phyloP scores from a whole-genome alignment of 2,797 vertebrate species.

The Acipenser oxyrinchus region DNA sequence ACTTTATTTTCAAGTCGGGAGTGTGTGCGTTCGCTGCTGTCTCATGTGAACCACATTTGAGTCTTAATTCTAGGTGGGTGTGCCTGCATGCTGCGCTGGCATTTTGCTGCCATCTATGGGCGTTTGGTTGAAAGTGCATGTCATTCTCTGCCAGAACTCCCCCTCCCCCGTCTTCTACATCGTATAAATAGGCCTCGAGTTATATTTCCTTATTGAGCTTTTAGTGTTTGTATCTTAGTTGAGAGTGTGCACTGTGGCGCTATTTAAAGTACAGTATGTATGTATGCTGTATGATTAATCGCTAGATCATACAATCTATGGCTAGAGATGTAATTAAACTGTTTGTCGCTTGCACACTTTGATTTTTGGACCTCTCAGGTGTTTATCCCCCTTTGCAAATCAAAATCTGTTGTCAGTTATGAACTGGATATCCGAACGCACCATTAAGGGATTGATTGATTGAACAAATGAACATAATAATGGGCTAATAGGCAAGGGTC shows the following conservation, averaged over 20 bases:
- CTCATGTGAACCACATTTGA: background rate
- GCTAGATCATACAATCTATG: too few relatives aligned
- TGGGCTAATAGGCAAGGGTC: too few relatives aligned
- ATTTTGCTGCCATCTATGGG: conserved; percentile 63
- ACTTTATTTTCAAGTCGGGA: too few relatives aligned
- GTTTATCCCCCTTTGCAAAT: too few relatives aligned
- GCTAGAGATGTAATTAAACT: too few relatives aligned
- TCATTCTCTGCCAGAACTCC: conserved; percentile 5
- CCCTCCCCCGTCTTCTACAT: conserved; percentile 39
- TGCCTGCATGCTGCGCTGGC: conserved; percentile 33
- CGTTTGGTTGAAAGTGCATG: conserved; percentile 47
- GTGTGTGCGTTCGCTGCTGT: background rate
- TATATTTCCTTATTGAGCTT: conserved; percentile 54
- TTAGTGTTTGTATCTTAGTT: conserved; percentile 44
- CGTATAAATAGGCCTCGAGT: conserved; percentile 66
- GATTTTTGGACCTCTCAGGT: too few relatives aligned
- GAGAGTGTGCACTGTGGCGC: conserved; percentile 37
- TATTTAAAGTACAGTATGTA: conserved; percentile 50
- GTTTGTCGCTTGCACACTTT: too few relatives aligned
- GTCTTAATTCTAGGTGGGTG: conserved; percentile 41
- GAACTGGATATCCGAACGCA: too few relatives aligned
- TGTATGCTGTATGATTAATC: too few relatives aligned
- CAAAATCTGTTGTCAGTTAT: too few relatives aligned
- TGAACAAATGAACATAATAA: too few relatives aligned
- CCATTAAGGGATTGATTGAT: too few relatives aligned